Base-by-base conservation (phyloP, 2,797 vertebrate genomes). In the Rhinogobio ventralis region DNA sequence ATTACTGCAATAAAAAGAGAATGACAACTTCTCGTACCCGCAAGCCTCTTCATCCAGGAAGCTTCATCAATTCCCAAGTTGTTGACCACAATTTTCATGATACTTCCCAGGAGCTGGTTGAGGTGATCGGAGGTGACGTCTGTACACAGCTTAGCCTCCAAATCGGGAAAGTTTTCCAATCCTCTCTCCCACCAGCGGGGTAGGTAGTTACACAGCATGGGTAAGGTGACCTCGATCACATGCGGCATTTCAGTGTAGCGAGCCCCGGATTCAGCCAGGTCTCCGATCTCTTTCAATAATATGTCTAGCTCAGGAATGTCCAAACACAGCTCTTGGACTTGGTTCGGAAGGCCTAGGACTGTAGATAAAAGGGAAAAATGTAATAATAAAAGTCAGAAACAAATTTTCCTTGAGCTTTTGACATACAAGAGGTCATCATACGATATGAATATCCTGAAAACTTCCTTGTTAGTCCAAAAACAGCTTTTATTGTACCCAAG, bases 221-320 rank as follows among this genome's bases (percentile, higher is more conserved):
- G 98, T 39, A 99, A 91, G 0, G 98, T 97, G 76, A 99, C 96
- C 93, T 99, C 97, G 7, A 99, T 98, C 77, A 99, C 97, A 2
- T 99, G 97, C 0, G 98, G 98, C 98, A 99, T 99, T 93, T 99
- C 98, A 0, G 97, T 99, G 89, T 99, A 98, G 20, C 98, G 97
- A 8, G 97, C 98, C 0, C 98, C 98, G 0, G 98, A 99, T 85
- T 98, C 97, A 0, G 97, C 97, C 93, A 99, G 92, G 23, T 96
- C 96, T 0, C 96, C 94, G 0, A 99, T 99, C 36, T 98, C 97
- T 25, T 96, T 96, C 86, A 98, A 94, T 71, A 99, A 92, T 42
- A 88, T 20, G 78, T 97, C 95, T 85, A 99, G 93, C 89, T 96
- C 95, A 0, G 98, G 98, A 55, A 99, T 97, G 90, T 98, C 98